Percentiles rank a stretch among this genome's conserved stretches.
phyloP scores from a whole-genome alignment of 2,113 vertebrate species.

The Triplophysa dalaica region DNA sequence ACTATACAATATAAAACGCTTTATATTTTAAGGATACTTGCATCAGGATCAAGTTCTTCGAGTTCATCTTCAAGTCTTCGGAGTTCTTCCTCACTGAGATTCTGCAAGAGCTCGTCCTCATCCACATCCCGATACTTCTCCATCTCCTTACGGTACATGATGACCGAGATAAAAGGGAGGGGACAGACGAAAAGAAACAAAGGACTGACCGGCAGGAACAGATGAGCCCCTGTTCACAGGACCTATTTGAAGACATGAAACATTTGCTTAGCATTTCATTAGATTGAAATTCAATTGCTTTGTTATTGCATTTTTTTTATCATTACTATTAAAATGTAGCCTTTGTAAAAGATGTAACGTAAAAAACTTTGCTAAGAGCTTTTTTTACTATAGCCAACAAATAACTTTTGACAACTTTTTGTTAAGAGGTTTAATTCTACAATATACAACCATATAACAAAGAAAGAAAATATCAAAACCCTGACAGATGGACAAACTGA shows the following conservation, averaged over 20 bases:
- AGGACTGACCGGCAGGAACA: neutral
- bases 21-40: constrained; percentile 69
- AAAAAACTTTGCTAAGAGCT: no score
- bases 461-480: no score
- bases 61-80: constrained; percentile 89
- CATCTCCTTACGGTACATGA: constrained; percentile 89
- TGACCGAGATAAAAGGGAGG: constrained; percentile 9
- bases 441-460: no score
- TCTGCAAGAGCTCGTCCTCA: constrained; percentile 92
- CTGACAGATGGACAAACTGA: neutral
- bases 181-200: rapidly evolving
- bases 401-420: no score
- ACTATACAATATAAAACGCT: neutral
- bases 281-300: no score
- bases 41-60: constrained; percentile 95
- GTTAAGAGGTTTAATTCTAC: no score
- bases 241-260: constrained; percentile 27
- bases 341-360: no score
- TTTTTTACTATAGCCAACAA: no score
- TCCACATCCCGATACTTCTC: constrained; percentile 97
- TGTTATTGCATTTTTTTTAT: no score
- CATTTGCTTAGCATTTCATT: neutral
- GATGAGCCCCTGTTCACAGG: constrained; percentile 45
- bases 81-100: constrained; percentile 91
- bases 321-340: no score